phyloP scores from a whole-genome alignment of 92 coral and sea anemone species.

The Porites evermanni region DNA sequence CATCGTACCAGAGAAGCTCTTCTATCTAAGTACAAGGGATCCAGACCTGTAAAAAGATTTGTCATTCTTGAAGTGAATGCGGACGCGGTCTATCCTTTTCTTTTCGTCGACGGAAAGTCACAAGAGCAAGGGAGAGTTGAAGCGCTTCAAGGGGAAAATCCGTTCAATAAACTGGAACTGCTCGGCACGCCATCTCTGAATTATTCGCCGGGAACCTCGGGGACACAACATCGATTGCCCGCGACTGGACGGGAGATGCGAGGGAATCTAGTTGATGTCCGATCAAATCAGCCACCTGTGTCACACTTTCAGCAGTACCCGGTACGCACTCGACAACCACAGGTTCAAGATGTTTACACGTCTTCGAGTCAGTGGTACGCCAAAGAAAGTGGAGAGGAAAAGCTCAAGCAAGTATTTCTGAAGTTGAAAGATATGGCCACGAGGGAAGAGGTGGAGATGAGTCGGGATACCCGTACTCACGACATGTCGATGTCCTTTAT shows the following conservation, averaged over 20 bases:
- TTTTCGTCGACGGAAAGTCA: not conserved
- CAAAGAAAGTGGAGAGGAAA: not conserved
- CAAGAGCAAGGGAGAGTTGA: not conserved
- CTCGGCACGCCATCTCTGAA: no score
- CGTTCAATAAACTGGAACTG: not conserved
- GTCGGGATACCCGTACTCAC: constrained; percentile 24
- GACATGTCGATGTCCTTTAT: constrained; percentile 41
- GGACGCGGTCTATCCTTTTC: not conserved
- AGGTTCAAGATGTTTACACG: not conserved
- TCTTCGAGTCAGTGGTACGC: constrained; percentile 47
- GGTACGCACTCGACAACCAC: not conserved
- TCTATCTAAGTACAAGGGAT: not conserved
- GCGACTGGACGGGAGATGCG: no score
- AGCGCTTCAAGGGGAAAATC: not conserved
- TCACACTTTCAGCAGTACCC: not conserved
- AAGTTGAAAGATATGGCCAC: not conserved
- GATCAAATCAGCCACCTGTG: not conserved
- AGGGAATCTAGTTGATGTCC: no score
- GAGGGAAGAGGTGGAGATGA: not conserved
- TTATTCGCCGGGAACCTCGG: not conserved
- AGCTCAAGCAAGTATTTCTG: not conserved
- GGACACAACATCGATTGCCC: no score
- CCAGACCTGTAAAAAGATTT: not conserved
- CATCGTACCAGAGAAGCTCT: not conserved
- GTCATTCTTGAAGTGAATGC: not conserved